These are phyloP conservation scores for Prosapia bicincta DNA, from an alignment of 2,888 invertebrate species.

Conservation along the genomic window DNA sequence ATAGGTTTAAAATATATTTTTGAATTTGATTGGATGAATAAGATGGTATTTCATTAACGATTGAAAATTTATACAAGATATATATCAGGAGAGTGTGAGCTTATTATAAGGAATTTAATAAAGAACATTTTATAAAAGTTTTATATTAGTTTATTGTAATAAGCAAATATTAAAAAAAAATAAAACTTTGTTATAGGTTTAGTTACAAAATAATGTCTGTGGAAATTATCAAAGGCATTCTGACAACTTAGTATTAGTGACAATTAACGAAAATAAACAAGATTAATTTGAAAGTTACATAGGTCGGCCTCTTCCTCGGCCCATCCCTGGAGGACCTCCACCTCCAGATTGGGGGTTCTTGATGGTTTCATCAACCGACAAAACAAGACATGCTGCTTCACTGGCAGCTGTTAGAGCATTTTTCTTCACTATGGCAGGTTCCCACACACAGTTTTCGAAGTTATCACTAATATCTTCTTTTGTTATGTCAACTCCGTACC, in stretches of 20 bases:
- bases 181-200: neutral
- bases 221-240: too few relatives aligned
- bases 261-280: neutral
- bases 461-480: slow-evolving; percentile 95
- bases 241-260: neutral
- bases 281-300: neutral
- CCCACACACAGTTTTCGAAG: slow-evolving; percentile 93
- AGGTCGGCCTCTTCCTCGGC: slow-evolving; percentile 50
- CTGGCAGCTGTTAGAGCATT: slow-evolving; percentile 96
- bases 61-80: too few relatives aligned
- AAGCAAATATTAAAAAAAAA: neutral
- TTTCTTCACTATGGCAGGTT: slow-evolving; percentile 93
- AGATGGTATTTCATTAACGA: too few relatives aligned
- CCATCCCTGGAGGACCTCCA: slow-evolving; percentile 53
- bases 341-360: slow-evolving; percentile 75
- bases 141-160: neutral
- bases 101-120: too few relatives aligned
- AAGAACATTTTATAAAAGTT: too few relatives aligned
- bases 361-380: slow-evolving; percentile 98
- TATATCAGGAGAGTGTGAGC: too few relatives aligned
- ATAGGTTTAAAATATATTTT: too few relatives aligned
- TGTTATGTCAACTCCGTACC: slow-evolving; percentile 95
- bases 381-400: slow-evolving; percentile 92
- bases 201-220: neutral
- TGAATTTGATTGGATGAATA: too few relatives aligned